Evolutionary conservation across 2,113 vertebrate genomes (phyloP).

Genomic region (mouse (Mus musculus)): DNA sequence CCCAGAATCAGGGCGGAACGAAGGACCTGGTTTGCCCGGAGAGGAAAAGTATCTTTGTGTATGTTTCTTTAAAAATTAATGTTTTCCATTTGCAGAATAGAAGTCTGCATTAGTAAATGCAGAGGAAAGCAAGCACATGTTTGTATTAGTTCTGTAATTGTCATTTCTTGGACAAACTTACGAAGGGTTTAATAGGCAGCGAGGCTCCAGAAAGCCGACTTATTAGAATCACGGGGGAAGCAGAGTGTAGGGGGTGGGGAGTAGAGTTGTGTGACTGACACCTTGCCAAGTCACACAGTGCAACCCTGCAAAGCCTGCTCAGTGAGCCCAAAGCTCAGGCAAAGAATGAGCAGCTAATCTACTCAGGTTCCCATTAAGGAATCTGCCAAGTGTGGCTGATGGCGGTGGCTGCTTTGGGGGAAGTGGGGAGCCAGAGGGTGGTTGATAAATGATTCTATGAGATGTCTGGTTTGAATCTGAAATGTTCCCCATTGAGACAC

Average conservation of each 20-base stretch:
- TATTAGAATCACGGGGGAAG: background rate
- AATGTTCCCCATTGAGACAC: background rate
- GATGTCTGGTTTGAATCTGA: background rate
- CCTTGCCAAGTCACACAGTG: background rate
- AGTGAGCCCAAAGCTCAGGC: background rate
- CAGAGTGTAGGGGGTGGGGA: background rate
- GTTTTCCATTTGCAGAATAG: constrained; percentile 32
- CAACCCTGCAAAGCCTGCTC: background rate
- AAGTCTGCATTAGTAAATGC: constrained; percentile 27
- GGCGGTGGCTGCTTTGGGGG: background rate
- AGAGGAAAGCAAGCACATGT: background rate
- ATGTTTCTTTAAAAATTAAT: background rate
- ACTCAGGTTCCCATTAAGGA: background rate
- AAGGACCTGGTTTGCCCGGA: background rate
- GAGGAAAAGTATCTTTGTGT: background rate
- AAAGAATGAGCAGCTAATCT: background rate
- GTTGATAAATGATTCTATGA: background rate
- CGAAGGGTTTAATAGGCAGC: background rate
- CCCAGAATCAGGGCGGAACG: background rate
- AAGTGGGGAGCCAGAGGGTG: background rate
- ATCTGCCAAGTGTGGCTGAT: background rate
- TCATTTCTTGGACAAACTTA: background rate
- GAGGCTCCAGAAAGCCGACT: background rate
- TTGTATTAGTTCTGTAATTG: background rate
- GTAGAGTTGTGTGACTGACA: background rate